These are phyloP conservation scores for Dorcus parallelipipedus DNA, from an alignment of 2,888 invertebrate species.

Conservation along the genomic window DNA sequence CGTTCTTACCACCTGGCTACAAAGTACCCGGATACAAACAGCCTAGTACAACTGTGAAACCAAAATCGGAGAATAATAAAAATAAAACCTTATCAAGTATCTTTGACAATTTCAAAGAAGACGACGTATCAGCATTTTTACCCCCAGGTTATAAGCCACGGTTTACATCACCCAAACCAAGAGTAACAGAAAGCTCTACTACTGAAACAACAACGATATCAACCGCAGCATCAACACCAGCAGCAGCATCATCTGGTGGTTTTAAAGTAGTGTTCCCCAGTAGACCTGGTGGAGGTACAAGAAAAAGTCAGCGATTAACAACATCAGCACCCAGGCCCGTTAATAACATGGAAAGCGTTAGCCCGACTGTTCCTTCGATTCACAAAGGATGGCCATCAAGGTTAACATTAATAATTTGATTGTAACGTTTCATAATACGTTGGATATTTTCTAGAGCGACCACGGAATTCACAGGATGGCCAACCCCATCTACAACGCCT, in stretches of 20 bases:
- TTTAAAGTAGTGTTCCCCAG: slow-evolving; percentile 78
- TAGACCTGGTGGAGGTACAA: slow-evolving; percentile 49
- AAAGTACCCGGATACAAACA: slow-evolving; percentile 47
- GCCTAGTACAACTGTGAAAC: slow-evolving; percentile 34
- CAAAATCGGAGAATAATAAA: slow-evolving; percentile 7
- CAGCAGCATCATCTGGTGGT: slow-evolving; percentile 47
- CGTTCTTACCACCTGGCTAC: slow-evolving; percentile 48
- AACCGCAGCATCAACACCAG: slow-evolving; percentile 46
- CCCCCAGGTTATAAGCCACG: slow-evolving; percentile 47
- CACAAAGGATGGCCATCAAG: slow-evolving; percentile 83
- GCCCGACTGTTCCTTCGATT: slow-evolving; percentile 60
- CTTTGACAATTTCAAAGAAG: slow-evolving; percentile 44
- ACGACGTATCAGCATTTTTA: slow-evolving; percentile 45
- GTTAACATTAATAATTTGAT: slow-evolving; percentile 43
- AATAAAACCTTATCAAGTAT: slow-evolving; percentile 1
- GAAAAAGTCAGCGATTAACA: slow-evolving; percentile 21
- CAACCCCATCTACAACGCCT: slow-evolving; percentile 82
- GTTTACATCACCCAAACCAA: slow-evolving; percentile 35
- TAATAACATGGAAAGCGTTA: slow-evolving; percentile 5
- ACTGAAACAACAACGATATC: slow-evolving; percentile 26
- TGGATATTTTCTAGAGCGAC: slow-evolving; percentile 59
- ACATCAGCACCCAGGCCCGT: slow-evolving; percentile 26
- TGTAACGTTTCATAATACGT: neutral
- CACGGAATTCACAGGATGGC: slow-evolving; percentile 90
- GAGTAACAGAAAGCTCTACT: slow-evolving; percentile 16